Percentiles rank a stretch among this genome's conserved stretches.
These are phyloP conservation scores for Pipistrellus pygmaeus DNA, from an alignment of 2,797 vertebrate genomes.

Conservation along the genomic window DNA sequence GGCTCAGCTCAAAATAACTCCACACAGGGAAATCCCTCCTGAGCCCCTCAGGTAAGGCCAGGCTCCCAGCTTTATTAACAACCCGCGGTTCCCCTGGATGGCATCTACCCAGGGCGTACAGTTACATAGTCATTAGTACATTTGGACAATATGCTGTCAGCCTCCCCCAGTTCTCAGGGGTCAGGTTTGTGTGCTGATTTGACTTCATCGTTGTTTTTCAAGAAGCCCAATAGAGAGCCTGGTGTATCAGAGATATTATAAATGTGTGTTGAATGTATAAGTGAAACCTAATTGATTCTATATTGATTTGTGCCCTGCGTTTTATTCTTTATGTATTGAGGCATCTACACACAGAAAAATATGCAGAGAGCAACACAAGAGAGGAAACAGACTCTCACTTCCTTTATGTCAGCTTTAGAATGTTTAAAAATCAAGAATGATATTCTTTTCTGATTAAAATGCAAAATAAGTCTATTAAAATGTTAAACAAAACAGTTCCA, in stretches of 20 bases:
- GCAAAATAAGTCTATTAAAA: not conserved
- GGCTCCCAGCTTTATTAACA: not conserved
- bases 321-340: conserved; percentile 34
- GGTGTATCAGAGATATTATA: not conserved
- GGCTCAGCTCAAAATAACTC: not conserved
- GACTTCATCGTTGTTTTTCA: not conserved
- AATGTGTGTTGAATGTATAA: not conserved
- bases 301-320: not conserved
- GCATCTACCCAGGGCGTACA: not conserved
- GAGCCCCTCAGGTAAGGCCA: not conserved
- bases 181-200: not conserved
- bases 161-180: not conserved
- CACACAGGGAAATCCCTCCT: not conserved
- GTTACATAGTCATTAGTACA: not conserved
- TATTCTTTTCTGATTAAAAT: not conserved
- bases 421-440: not conserved
- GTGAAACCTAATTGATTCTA: not conserved
- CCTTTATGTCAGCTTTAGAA: not conserved
- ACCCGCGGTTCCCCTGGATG: not conserved
- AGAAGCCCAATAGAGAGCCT: not conserved
- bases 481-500: not conserved
- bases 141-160: not conserved
- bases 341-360: not conserved
- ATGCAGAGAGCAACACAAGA: not conserved
- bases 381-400: not conserved